phyloP scores from a whole-genome alignment of 1,140 invertebrate species.

The Apis mellifera region Amel_HAv3.1 CM009945.2:9307001-9307500 shows the following conservation, averaged over 20 bases:
- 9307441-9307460: not conserved
- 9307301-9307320: constrained; percentile 3
- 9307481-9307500: not conserved
- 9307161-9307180: not conserved
- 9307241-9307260: not conserved
- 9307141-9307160: not conserved
- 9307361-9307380: constrained; percentile 56
- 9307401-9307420: constrained; percentile 62
- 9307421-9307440: constrained; percentile 40
- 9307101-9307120: not conserved
- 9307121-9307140: not conserved
- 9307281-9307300: not conserved
- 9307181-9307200: not conserved
- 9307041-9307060: not conserved
- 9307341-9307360: constrained; percentile 45
- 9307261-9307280: not conserved
- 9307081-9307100: not conserved
- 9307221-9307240: not conserved
- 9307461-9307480: not conserved
- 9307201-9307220: not conserved
- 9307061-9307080: not conserved
- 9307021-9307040: constrained; percentile 17
- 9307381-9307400: constrained; percentile 44
- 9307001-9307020: constrained; percentile 49
- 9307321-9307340: constrained; percentile 41